A percentile compares a stretch with the other conserved stretches of the same genome.
Evolutionary conservation across 2,113 vertebrate genomes (phyloP).

Genomic region (Zootoca vivipara): DNA sequence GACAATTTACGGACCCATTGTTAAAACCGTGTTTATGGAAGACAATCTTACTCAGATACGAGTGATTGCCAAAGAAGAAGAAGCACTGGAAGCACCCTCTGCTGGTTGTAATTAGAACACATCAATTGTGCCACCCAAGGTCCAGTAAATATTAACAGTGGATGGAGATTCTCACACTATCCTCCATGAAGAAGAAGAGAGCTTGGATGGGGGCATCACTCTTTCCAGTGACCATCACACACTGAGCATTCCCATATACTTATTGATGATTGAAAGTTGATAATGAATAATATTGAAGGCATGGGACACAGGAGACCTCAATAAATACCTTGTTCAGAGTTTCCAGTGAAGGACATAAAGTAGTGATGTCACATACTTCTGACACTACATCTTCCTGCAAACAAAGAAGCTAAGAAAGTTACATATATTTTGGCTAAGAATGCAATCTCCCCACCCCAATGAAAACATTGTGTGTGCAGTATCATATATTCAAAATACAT

Average conservation of each 20-base stretch:
- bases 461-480: background rate
- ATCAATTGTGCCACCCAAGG: background rate
- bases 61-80: no score
- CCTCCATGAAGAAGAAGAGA: background rate
- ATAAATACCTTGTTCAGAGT: background rate
- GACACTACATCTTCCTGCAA: background rate
- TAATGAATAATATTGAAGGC: background rate
- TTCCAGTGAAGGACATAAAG: background rate
- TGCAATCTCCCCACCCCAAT: background rate
- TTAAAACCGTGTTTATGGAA: no score
- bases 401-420: background rate
- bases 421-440: background rate
- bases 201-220: background rate
- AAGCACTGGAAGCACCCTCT: conserved; percentile 25
- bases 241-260: background rate
- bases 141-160: background rate
- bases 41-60: no score
- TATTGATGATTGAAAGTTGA: background rate
- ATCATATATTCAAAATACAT: background rate
- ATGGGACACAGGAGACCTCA: background rate
- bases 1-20: background rate
- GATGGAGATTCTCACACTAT: background rate
- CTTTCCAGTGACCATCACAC: background rate
- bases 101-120: background rate
- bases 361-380: background rate